These are phyloP conservation scores for Dromiciops gliroides DNA, from an alignment of 2,113 vertebrate species.

Conservation along the genomic window DNA sequence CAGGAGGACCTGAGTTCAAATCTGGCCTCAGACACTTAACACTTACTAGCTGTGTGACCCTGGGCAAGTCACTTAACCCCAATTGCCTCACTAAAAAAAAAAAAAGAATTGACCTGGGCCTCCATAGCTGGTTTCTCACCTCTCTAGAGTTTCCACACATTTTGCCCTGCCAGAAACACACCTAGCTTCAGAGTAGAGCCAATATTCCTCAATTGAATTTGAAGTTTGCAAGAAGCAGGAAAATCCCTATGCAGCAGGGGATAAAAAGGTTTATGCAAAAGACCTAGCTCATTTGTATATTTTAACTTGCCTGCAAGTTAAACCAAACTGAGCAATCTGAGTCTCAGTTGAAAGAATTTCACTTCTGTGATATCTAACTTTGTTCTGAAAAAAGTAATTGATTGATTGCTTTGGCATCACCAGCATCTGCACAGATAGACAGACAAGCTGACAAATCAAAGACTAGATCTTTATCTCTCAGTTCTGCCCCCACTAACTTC, in stretches of 20 bases:
- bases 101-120: not conserved
- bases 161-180: not conserved
- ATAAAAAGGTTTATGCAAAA: not conserved
- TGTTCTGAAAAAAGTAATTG: slow-evolving; percentile 2
- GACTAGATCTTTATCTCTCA: not conserved
- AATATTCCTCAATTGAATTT: not conserved
- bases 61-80: too few species aligned
- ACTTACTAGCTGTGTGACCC: too few species aligned
- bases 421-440: not conserved
- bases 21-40: too few species aligned
- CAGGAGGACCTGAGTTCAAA: too few species aligned
- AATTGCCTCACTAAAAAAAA: too few species aligned
- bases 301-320: slow-evolving; percentile 2
- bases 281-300: not conserved
- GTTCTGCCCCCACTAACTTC: not conserved
- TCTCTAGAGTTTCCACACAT: not conserved
- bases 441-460: not conserved
- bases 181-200: not conserved
- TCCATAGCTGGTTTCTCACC: slow-evolving; percentile 14
- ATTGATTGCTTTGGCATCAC: not conserved
- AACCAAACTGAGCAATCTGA: not conserved
- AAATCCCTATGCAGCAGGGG: not conserved
- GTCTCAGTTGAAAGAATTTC: not conserved
- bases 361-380: not conserved
- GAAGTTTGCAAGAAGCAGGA: not conserved